Percentiles rank a stretch among this genome's conserved stretches.
Evolutionary conservation across 2,888 invertebrate genomes (phyloP).

Genomic region (Ethmia dodecea): DNA sequence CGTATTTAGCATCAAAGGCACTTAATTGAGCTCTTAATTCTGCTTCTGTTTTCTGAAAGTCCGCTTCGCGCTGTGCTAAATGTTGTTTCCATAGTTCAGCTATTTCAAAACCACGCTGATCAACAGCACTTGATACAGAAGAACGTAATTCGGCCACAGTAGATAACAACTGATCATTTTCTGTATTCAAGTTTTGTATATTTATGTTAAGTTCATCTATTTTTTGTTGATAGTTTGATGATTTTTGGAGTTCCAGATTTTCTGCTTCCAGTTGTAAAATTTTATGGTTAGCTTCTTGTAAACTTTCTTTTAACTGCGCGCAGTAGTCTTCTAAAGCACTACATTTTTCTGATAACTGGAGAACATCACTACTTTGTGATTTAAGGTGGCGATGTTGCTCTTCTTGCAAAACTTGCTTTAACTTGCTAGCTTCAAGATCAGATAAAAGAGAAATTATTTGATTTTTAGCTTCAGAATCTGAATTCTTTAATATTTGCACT

Average conservation of each 20-base stretch:
- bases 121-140: constrained; percentile 73
- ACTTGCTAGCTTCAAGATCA: constrained; percentile 35
- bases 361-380: constrained; percentile 20
- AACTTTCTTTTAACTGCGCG: constrained; percentile 32
- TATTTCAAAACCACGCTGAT: constrained; percentile 82
- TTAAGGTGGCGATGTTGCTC: constrained; percentile 22
- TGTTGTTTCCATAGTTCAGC: constrained; percentile 85
- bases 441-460: constrained; percentile 28
- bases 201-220: constrained; percentile 48
- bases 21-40: constrained; percentile 70
- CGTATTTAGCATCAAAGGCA: constrained; percentile 66
- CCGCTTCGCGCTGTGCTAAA: constrained; percentile 79
- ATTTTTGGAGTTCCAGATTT: constrained; percentile 32
- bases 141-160: constrained; percentile 64
- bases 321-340: constrained; percentile 41
- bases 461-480: constrained; percentile 30
- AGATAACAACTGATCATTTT: constrained; percentile 63
- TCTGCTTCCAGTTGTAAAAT: constrained; percentile 42
- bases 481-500: constrained; percentile 25
- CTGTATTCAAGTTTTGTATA: constrained; percentile 51
- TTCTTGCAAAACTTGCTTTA: constrained; percentile 27
- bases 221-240: constrained; percentile 24
- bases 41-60: constrained; percentile 74
- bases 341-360: constrained; percentile 34
- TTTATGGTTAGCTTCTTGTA: constrained; percentile 58